Evolutionary conservation across 2,113 vertebrate genomes (phyloP), one percentile per base, ranked within the genome.

Genomic region (Geococcyx californianus): DNA sequence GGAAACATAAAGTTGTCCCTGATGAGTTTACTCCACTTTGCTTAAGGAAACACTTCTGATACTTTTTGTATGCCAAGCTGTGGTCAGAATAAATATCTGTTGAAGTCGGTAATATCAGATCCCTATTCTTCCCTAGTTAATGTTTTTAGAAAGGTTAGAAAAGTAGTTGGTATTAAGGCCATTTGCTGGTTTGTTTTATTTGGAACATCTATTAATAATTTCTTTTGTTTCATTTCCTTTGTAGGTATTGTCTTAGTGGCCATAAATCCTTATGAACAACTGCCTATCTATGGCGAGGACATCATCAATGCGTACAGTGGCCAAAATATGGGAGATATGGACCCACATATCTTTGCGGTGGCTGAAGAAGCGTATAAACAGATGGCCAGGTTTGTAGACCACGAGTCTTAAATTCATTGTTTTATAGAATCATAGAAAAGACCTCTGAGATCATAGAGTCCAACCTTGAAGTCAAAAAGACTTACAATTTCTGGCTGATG

Each of bases 281-380:
- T 99, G 96, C 99, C 99, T 20, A 99, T 99, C 97, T 99, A 99
- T 96, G 99, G 99, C 13, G 95, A 99, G 29, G 99, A 99, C 87
- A 99, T 99, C 97, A 99, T 99, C 98, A 99, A 99, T 66, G 99
- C 99, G 0, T 99, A 99, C 97, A 99, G 99, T 33, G 99, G 99
- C 51, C 99, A 99, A 97, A 99, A 99, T 70, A 99, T 99, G 99
- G 99, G 99, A 31, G 99, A 99, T 95, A 99, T 99, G 99, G 99
- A 99, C 92, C 99, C 99, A 15, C 99, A 99, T 91, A 99, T 99
- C 97, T 99, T 99, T 62, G 99, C 99, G 1, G 99, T 99, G 97
- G 99, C 99, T 84, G 99, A 99, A 77, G 99, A 99, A 95, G 99
- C 99, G 8, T 99, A 99, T 89, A 99, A 99, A 86, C 99, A 99